Base-by-base conservation (phyloP, 2,113 vertebrate genomes). In the Hyaena hyaena region DNA sequence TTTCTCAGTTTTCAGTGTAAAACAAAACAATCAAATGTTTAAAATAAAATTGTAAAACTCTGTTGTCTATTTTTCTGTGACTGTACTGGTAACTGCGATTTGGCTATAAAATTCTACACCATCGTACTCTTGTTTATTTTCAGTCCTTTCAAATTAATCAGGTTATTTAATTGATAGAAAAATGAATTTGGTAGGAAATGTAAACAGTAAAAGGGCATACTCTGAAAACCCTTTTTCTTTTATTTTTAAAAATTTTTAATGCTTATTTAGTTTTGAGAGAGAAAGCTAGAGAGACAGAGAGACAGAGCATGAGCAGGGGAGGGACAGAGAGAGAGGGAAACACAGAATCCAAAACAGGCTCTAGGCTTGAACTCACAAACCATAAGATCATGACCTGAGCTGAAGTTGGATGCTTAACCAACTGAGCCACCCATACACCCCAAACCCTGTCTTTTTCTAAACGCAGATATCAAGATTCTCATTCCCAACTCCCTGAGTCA, bases 1-100 rank as follows among this genome's bases (percentile, higher is more conserved):
- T 69, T 91, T 93, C 61, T 95, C 43, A 77, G 12, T 83, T 83
- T 83, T 83, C 50, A 71, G 12, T 83, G n/a, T 91, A 63, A 84
- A 77, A 88, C 4, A 16, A 58, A 43, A 53, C 79, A n/a, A 58
- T 66, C 45, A 66, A 28, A 58, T 43, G 31, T 74, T 19, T 66
- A 90, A 77, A 85, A 74, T 26, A 65, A 89, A 89, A 80, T 45
- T 2, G 50, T 58, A 87, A 82, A 66, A 88, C 39, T 61, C n/a
- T 76, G 58, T 10, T 53, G 73, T 80, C 85, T 73, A 71, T 7
- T 95, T 81, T 90, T 68, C 65, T 86, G 19, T 76, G 16, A 82
- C 74, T 68, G 15, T 50, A 58, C 10, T 74, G 16, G 58, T 48
- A 87, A 86, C 66, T 33, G 43, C 11, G 65, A 65, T 71, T 92